Conservation (phyloP, 2,888 invertebrate genomes). For the Petrophora chlorosata region DNA sequence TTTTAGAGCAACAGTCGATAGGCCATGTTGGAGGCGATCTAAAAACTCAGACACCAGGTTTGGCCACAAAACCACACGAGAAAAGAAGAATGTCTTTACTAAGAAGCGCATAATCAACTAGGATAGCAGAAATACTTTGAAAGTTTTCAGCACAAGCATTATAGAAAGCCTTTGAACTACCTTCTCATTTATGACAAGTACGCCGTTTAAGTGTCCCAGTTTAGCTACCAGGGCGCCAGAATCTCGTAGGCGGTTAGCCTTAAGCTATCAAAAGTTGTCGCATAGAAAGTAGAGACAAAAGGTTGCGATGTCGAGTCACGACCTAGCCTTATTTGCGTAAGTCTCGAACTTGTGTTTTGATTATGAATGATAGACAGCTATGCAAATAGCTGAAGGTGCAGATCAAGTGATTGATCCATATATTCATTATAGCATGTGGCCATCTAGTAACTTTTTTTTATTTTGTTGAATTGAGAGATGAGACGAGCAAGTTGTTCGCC, state of each 20-base stretch:
- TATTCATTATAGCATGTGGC: too few species aligned
- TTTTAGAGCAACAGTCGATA: too few species aligned
- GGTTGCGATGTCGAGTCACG: constrained; percentile 36
- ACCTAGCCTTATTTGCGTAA: constrained; percentile 39
- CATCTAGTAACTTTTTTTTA: too few species aligned
- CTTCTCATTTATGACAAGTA: constrained; percentile 1
- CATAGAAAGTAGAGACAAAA: constrained; percentile 40
- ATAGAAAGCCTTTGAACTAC: background rate
- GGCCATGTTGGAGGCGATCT: too few species aligned
- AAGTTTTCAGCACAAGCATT: too few species aligned
- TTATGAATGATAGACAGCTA: constrained; percentile 21
- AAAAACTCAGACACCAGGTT: too few species aligned
- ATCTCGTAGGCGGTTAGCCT: constrained; percentile 20
- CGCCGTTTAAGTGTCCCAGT: background rate
- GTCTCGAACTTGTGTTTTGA: constrained; percentile 23
- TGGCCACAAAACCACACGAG: too few species aligned
- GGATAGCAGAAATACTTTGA: too few species aligned
- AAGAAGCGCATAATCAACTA: too few species aligned
- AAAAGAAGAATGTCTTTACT: too few species aligned
- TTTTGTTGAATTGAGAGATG: too few species aligned
- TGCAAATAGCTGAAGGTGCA: constrained; percentile 24
- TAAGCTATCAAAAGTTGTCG: constrained; percentile 20
- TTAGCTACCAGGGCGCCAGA: background rate
- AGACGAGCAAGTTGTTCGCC: too few species aligned
- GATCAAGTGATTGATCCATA: constrained; percentile 1